Conservation (phyloP, 2,888 invertebrate species). For the Megalurothrips usitatus region DNA sequence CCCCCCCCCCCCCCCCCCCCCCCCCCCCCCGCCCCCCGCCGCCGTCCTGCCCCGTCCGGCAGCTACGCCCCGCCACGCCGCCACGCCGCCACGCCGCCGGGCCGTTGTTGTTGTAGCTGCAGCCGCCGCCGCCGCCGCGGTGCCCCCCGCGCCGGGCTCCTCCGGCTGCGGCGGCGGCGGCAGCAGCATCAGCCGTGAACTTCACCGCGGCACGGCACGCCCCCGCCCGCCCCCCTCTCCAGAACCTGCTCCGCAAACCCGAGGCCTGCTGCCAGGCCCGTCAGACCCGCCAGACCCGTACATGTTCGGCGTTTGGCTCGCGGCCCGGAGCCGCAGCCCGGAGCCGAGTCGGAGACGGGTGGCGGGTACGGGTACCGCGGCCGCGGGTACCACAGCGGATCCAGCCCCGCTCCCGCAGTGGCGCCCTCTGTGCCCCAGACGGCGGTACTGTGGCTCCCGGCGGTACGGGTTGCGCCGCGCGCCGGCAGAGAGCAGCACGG, state of each 20-base stretch:
- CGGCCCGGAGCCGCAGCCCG: not conserved
- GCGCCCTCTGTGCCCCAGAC: not conserved
- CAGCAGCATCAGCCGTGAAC: conserved; percentile 3
- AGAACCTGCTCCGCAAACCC: not conserved
- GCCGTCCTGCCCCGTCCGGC: not conserved
- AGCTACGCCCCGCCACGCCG: not conserved
- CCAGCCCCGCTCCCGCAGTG: not conserved
- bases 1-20: not conserved
- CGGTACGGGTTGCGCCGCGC: not conserved
- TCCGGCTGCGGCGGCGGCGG: not conserved
- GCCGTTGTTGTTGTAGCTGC: not conserved
- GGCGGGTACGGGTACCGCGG: not conserved
- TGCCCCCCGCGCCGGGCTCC: not conserved
- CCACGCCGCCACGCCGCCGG: not conserved
- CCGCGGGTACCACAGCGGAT: not conserved
- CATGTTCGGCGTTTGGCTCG: not conserved
- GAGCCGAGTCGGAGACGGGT: not conserved
- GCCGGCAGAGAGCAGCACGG: conserved; percentile 7
- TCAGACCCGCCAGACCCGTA: too few relatives aligned
- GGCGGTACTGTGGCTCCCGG: not conserved
- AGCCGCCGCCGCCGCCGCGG: not conserved
- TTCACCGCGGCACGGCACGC: not conserved
- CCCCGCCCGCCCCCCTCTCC: not conserved
- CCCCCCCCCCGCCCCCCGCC: not conserved
- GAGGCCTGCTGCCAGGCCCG: not conserved